Evolutionary conservation across 2,113 vertebrate genomes (phyloP).

Genomic region (Atherinomorus stipes): DNA sequence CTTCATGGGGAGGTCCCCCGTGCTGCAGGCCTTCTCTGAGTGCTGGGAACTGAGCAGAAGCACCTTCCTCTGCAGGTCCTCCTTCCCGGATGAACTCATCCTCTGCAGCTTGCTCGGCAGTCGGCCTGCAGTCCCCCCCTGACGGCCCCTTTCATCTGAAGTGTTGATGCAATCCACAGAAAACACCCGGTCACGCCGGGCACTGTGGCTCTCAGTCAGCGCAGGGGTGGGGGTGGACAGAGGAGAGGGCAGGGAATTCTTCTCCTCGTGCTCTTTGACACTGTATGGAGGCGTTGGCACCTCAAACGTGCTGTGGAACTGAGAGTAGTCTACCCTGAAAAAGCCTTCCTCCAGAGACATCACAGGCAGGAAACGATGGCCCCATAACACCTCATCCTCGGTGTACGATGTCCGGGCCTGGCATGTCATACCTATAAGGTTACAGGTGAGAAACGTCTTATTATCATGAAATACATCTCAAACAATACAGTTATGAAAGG

Average conservation of each 20-base stretch:
- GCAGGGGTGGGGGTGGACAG: conserved; percentile 74
- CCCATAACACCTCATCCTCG: conserved; percentile 92
- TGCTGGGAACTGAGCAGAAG: conserved; percentile 81
- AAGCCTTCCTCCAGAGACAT: conserved; percentile 94
- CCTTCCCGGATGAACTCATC: conserved; percentile 84
- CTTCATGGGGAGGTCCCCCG: conserved; percentile 87
- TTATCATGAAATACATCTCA: conserved; percentile 7
- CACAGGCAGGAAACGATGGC: conserved; percentile 90
- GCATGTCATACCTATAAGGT: conserved; percentile 88
- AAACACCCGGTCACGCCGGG: conserved; percentile 80
- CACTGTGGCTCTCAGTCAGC: conserved; percentile 58
- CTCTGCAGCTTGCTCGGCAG: conserved; percentile 89
- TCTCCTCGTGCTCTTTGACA: conserved; percentile 89
- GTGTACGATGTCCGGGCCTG: conserved; percentile 92
- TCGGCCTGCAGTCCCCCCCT: conserved; percentile 63
- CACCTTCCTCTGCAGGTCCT: conserved; percentile 84
- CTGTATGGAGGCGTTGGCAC: conserved; percentile 89
- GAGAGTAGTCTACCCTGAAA: conserved; percentile 91
- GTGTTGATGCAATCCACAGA: conserved; percentile 83
- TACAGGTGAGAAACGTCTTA: not conserved
- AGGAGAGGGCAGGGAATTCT: conserved; percentile 80
- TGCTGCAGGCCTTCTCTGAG: conserved; percentile 85
- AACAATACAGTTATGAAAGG: conserved; percentile 38
- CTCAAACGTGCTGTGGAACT: conserved; percentile 91
- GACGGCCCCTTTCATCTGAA: conserved; percentile 69